Percentiles rank a stretch among this genome's conserved stretches.
These are phyloP conservation scores for Scytalopus superciliaris DNA, from an alignment of 2,113 vertebrate genomes.

Conservation along the genomic window DNA sequence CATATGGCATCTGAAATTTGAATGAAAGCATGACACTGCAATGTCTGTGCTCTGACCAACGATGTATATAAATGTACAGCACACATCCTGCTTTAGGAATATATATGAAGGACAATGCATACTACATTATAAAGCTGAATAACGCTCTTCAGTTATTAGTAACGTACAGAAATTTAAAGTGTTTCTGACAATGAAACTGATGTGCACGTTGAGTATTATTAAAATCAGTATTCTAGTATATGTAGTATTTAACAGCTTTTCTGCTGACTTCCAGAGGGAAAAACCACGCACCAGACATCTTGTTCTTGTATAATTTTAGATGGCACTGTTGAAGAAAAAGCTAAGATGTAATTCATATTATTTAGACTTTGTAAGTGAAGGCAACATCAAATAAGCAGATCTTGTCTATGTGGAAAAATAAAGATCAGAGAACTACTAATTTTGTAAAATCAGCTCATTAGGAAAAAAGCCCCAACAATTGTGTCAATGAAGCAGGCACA, in stretches of 20 bases:
- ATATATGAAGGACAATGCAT: constrained; percentile 60
- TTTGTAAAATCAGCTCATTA: constrained; percentile 71
- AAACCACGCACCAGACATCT: not conserved
- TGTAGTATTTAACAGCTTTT: constrained; percentile 70
- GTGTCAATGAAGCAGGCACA: not conserved
- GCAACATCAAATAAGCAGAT: constrained; percentile 50
- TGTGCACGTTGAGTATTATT: constrained; percentile 74
- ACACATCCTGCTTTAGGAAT: constrained; percentile 71
- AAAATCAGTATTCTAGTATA: constrained; percentile 65
- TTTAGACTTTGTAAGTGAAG: constrained; percentile 66
- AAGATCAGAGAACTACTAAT: constrained; percentile 67
- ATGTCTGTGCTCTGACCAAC: constrained; percentile 68
- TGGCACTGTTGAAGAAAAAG: constrained; percentile 61
- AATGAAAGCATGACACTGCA: constrained; percentile 82
- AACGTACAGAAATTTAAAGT: constrained; percentile 65
- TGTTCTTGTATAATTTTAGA: constrained; percentile 69
- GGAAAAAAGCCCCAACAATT: not conserved
- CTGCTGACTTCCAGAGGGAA: constrained; percentile 61
- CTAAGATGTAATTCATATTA: constrained; percentile 55
- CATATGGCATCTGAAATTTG: constrained; percentile 67
- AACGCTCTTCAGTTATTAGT: constrained; percentile 49
- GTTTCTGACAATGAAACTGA: constrained; percentile 65
- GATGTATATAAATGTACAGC: constrained; percentile 76
- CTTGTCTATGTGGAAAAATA: constrained; percentile 70
- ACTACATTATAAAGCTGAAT: constrained; percentile 55